Conservation (phyloP, 2,888 invertebrate species). For the Apodemia hepburni region DNA sequence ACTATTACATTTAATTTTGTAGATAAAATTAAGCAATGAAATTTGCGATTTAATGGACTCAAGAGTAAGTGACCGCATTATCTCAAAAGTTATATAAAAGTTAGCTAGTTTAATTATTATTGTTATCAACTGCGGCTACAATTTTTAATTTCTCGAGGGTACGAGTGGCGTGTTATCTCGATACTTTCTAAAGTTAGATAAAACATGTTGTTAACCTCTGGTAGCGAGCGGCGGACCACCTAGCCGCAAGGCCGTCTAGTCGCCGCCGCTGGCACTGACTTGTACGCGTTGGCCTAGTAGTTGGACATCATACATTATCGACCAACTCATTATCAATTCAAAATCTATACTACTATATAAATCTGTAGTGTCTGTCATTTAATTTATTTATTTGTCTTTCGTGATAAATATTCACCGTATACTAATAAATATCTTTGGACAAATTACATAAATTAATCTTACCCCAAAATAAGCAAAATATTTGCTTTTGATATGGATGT, state of each 20-base stretch:
- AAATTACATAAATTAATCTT: too few relatives aligned
- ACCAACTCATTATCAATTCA: too few relatives aligned
- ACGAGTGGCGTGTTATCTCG: constrained; percentile 53
- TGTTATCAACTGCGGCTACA: constrained; percentile 21
- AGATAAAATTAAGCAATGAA: not conserved
- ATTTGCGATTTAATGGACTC: not conserved
- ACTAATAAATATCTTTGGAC: too few relatives aligned
- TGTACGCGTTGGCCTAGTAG: constrained; percentile 33
- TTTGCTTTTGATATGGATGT: too few relatives aligned
- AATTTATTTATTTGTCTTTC: too few relatives aligned
- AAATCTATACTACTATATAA: too few relatives aligned
- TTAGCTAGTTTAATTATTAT: constrained; percentile 5
- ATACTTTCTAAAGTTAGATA: constrained; percentile 78
- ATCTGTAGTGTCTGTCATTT: too few relatives aligned
- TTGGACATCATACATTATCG: constrained; percentile 15
- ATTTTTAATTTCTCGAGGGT: constrained; percentile 42
- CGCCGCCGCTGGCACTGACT: constrained; percentile 44
- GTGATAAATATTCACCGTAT: too few relatives aligned
- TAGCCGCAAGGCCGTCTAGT: constrained; percentile 62
- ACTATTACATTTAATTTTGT: too few relatives aligned
- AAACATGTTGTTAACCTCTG: constrained; percentile 76
- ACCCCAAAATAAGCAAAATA: too few relatives aligned
- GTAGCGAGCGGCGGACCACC: constrained; percentile 63
- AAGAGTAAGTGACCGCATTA: constrained; percentile 2
- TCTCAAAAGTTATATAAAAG: constrained; percentile 12